Evolutionary conservation across 2,113 vertebrate genomes (phyloP).

Genomic region (Calyptommatus sinebrachiatus): DNA sequence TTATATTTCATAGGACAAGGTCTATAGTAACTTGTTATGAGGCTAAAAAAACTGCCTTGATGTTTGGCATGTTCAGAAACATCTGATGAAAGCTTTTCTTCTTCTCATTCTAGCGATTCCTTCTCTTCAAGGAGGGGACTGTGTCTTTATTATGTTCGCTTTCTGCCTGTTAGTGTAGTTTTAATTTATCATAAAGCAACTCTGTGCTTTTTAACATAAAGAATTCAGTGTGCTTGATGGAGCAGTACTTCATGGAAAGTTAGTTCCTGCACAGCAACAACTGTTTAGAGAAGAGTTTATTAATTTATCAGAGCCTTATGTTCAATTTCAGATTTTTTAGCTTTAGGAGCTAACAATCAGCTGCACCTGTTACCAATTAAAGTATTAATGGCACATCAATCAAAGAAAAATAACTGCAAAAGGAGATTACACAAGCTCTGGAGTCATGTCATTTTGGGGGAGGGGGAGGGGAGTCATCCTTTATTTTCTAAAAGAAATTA

Average conservation of each 20-base stretch:
- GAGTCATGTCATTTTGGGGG: conserved; percentile 56
- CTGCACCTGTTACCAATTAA: conserved; percentile 89
- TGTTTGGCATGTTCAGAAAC: conserved; percentile 64
- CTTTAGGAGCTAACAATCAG: conserved; percentile 77
- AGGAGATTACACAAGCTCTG: conserved; percentile 70
- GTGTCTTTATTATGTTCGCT: conserved; percentile 71
- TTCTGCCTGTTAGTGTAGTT: conserved; percentile 72
- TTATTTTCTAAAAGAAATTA: conserved; percentile 74
- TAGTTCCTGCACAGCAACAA: conserved; percentile 77
- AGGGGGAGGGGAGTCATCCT: conserved; percentile 67
- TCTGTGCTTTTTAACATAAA: conserved; percentile 81
- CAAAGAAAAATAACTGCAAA: conserved; percentile 75
- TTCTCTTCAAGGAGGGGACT: conserved; percentile 67
- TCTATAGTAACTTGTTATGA: conserved; percentile 67
- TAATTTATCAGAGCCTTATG: conserved; percentile 88
- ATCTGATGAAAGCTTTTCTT: conserved; percentile 70
- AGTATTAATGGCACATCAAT: conserved; percentile 83
- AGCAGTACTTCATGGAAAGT: conserved; percentile 75
- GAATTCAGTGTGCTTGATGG: conserved; percentile 79
- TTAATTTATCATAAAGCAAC: conserved; percentile 81
- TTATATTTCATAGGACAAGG: conserved; percentile 69
- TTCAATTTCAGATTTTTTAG: conserved; percentile 81
- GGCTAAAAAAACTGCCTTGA: conserved; percentile 66
- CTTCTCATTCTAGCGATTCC: conserved; percentile 65
- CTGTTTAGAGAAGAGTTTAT: conserved; percentile 82